Evolutionary conservation across 1,140 invertebrate genomes (phyloP).

Genomic region (Tetragnatha versicolor): DNA sequence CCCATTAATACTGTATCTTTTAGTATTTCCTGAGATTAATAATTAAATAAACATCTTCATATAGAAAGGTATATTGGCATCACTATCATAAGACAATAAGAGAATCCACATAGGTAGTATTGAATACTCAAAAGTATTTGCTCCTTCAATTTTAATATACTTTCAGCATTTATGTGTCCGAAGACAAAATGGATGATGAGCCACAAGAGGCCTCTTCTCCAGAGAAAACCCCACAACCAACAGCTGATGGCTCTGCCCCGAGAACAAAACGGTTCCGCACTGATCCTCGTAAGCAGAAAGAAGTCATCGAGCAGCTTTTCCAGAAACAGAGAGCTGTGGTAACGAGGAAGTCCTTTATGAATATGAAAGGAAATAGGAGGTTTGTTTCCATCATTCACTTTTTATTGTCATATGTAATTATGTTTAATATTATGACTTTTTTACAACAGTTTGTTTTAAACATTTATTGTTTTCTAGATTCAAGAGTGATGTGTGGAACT

Average conservation of each 20-base stretch:
- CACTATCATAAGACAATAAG: too few relatives aligned
- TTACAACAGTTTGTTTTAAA: too few relatives aligned
- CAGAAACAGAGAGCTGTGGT: constrained; percentile 36
- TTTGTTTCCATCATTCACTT: too few relatives aligned
- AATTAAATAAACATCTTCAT: too few relatives aligned
- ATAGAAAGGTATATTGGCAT: too few relatives aligned
- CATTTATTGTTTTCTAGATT: too few relatives aligned
- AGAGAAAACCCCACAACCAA: background rate
- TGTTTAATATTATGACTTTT: too few relatives aligned
- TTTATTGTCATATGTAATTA: too few relatives aligned
- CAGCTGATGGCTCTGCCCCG: background rate
- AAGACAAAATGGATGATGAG: constrained; percentile 39
- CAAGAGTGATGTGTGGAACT: constrained; percentile 49
- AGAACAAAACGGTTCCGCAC: constrained; percentile 28
- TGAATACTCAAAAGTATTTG: too few relatives aligned
- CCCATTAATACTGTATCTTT: too few relatives aligned
- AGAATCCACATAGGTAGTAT: too few relatives aligned
- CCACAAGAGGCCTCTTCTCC: background rate
- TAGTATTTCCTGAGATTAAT: too few relatives aligned
- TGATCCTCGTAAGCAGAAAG: constrained; percentile 40
- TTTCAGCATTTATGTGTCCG: constrained; percentile 35
- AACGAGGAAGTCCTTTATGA: constrained; percentile 40
- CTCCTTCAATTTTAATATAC: background rate
- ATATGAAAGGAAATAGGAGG: constrained; percentile 42
- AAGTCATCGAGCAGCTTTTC: constrained; percentile 42